These are phyloP conservation scores for Selenia dentaria DNA, from an alignment of 2,888 invertebrate species.

Conservation along the genomic window DNA sequence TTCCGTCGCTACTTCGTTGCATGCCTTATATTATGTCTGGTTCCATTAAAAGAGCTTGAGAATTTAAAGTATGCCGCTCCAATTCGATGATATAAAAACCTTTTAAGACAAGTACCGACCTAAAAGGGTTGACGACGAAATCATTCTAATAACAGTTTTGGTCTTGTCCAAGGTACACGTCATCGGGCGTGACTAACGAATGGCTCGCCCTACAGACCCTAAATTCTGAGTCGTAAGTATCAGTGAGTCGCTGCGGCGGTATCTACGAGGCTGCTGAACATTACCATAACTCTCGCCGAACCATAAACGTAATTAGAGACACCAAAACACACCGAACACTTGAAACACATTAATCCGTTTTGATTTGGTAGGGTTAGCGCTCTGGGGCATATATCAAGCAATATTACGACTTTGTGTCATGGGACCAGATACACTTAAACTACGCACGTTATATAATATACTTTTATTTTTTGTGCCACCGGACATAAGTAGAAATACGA, in stretches of 20 bases:
- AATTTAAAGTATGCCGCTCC: constrained; percentile 16
- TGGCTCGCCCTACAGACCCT: constrained; percentile 85
- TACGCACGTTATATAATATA: constrained; percentile 56
- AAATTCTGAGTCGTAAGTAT: constrained; percentile 84
- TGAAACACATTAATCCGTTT: constrained; percentile 76
- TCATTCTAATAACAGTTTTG: constrained; percentile 83
- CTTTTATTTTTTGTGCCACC: constrained; percentile 49
- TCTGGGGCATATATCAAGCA: constrained; percentile 62
- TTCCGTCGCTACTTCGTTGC: constrained; percentile 22
- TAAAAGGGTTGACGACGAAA: constrained; percentile 63
- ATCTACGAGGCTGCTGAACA: constrained; percentile 73
- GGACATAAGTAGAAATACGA: constrained; percentile 53
- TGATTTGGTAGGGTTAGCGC: constrained; percentile 71
- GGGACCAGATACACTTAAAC: constrained; percentile 57
- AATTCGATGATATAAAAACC: constrained; percentile 49
- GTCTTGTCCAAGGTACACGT: constrained; percentile 85
- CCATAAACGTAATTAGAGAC: constrained; percentile 79
- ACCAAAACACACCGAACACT: constrained; percentile 75
- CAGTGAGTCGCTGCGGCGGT: constrained; percentile 64
- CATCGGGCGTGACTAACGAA: constrained; percentile 84
- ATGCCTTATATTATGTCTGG: constrained; percentile 26
- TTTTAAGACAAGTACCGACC: constrained; percentile 69
- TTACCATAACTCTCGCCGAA: constrained; percentile 77
- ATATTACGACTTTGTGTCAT: constrained; percentile 43
- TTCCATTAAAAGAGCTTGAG: constrained; percentile 37